Conservation (phyloP, 2,797 vertebrate species). For the Iguana delicatissima region DNA sequence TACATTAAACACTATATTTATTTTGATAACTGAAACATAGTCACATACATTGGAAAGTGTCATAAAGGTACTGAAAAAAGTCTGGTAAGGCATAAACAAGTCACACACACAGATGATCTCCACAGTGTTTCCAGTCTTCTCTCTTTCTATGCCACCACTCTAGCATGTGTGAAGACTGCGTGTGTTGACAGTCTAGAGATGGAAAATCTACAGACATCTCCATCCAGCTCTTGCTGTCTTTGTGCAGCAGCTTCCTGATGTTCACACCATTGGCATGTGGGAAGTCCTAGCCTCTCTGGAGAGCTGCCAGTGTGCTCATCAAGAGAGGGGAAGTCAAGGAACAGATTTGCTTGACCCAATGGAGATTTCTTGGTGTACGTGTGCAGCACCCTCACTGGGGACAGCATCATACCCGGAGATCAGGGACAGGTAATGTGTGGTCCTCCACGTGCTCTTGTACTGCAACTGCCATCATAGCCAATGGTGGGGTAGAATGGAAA, state of each 20-base stretch:
- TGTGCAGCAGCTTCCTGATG: not conserved
- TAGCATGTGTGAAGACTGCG: not conserved
- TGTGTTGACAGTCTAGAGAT: too few relatives aligned
- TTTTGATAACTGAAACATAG: not conserved
- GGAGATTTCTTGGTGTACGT: not conserved
- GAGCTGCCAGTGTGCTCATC: not conserved
- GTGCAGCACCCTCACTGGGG: not conserved
- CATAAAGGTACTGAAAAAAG: constrained; percentile 63
- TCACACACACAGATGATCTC: constrained; percentile 11
- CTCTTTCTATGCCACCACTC: not conserved
- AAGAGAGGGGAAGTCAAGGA: not conserved
- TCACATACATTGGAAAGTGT: not conserved
- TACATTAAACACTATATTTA: constrained; percentile 41
- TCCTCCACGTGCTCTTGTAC: not conserved
- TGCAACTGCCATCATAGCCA: not conserved
- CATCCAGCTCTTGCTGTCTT: not conserved
- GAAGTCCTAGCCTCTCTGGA: not conserved
- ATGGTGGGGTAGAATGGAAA: not conserved
- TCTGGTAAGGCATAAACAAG: constrained; percentile 71
- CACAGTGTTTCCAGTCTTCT: not conserved
- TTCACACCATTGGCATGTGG: too few relatives aligned
- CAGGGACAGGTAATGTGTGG: not conserved
- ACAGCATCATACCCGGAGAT: not conserved
- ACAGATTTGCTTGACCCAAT: not conserved
- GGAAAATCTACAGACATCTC: not conserved